Evolutionary conservation across 2,113 vertebrate genomes (phyloP).

Genomic region (Pangasianodon hypophthalmus): DNA sequence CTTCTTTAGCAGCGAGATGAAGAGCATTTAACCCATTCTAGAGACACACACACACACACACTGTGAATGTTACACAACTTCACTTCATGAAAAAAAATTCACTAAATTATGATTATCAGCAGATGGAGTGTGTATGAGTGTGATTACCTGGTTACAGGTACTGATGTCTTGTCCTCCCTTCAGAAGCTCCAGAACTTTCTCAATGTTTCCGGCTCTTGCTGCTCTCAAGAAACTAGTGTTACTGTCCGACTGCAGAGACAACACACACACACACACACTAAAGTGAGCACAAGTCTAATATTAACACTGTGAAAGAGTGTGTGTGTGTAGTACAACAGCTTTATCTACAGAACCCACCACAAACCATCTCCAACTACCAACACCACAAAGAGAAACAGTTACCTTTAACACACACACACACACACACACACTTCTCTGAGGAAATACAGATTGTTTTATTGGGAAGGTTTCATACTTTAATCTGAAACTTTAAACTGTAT

Average conservation of each 20-base stretch:
- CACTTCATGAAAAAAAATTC: neutral
- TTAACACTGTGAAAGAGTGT: neutral
- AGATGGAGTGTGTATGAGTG: neutral
- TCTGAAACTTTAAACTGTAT: too few relatives aligned
- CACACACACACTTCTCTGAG: neutral
- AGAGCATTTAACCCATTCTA: constrained; percentile 97
- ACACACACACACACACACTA: constrained; percentile 16
- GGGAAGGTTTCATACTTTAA: too few relatives aligned
- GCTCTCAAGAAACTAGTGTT: constrained; percentile 97
- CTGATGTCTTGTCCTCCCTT: constrained; percentile 94
- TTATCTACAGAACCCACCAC: neutral
- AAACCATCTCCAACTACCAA: neutral
- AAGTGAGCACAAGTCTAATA: neutral
- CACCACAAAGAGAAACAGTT: neutral
- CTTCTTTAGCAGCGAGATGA: constrained; percentile 95
- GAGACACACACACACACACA: constrained; percentile 38
- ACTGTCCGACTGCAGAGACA: constrained; percentile 87
- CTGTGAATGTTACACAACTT: neutral
- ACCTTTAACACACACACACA: neutral
- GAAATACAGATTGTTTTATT: too few relatives aligned
- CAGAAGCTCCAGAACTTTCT: constrained; percentile 95
- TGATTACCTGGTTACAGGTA: constrained; percentile 92
- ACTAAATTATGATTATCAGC: neutral
- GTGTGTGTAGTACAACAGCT: too few relatives aligned
- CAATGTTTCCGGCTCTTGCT: constrained; percentile 91